Percentiles rank a stretch among this genome's conserved stretches.
Conservation (phyloP, 2,888 invertebrate genomes). For the Acanthosepion esculentum region DNA sequence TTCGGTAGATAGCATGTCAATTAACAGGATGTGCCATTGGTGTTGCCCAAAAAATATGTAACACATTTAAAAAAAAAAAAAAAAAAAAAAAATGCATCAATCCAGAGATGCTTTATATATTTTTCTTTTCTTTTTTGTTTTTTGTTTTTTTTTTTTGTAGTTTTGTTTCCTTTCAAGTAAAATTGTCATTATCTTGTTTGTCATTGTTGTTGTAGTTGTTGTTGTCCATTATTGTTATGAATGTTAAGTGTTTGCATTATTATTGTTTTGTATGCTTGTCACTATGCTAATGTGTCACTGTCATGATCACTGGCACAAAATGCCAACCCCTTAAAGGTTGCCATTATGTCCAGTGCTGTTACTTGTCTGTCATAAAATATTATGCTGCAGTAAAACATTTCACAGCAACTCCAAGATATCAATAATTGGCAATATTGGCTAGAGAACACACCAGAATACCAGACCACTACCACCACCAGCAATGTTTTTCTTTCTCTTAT, state of each 20-base stretch:
- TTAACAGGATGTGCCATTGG: constrained; percentile 22
- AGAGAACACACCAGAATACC: background rate
- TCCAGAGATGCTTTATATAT: background rate
- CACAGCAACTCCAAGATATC: constrained; percentile 20
- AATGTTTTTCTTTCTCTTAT: background rate
- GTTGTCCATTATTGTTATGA: background rate
- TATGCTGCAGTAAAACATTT: background rate
- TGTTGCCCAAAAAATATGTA: constrained; percentile 5
- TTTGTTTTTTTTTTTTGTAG: background rate
- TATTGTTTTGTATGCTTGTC: background rate
- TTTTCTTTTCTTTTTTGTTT: background rate
- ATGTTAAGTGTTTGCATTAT: background rate
- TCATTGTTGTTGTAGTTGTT: background rate
- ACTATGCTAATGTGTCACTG: background rate
- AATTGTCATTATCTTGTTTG: background rate
- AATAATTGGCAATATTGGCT: constrained; percentile 33
- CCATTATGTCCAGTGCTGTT: background rate
- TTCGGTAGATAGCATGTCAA: constrained; percentile 11
- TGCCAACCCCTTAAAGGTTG: background rate
- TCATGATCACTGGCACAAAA: background rate
- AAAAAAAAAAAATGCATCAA: background rate
- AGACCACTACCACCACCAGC: constrained; percentile 18
- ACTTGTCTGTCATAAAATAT: background rate
- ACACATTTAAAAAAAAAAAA: constrained; percentile 6
- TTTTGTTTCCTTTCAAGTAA: constrained; percentile 33